A percentile compares a stretch with the other conserved stretches of the same genome.
These are phyloP conservation scores for Erythrocercus mccallii DNA, from an alignment of 2,113 vertebrate genomes.

Conservation along the genomic window DNA sequence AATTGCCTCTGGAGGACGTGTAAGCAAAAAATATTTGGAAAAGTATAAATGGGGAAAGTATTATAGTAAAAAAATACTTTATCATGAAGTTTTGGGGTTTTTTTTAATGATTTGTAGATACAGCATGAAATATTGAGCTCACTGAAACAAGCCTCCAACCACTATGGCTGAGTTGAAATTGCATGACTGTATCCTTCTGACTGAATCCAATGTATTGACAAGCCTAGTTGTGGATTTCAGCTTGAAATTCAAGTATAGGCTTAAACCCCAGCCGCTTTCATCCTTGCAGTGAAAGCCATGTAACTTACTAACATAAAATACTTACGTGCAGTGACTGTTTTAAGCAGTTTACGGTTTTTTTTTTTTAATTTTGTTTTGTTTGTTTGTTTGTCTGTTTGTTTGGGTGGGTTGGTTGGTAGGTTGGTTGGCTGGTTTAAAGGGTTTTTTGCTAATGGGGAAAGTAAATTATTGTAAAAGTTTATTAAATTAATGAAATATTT, in stretches of 20 bases:
- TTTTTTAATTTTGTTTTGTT: not conserved
- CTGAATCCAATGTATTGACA: not conserved
- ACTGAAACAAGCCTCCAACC: not conserved
- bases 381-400: not conserved
- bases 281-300: not conserved
- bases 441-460: not conserved
- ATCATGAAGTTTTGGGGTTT: fast-evolving
- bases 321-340: not conserved
- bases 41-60: not conserved
- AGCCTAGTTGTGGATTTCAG: not conserved
- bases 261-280: not conserved
- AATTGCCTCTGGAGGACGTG: not conserved
- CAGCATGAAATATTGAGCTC: not conserved
- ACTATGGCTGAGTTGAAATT: not conserved
- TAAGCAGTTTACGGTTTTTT: not conserved
- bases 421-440: not conserved
- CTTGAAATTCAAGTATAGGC: not conserved
- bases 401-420: not conserved
- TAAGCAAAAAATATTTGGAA: not conserved
- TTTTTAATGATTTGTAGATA: not conserved
- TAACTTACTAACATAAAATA: not conserved
- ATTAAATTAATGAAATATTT: not conserved
- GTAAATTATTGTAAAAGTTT: not conserved
- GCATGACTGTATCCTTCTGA: not conserved
- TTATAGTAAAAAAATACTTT: not conserved